Evolutionary conservation across 1,140 invertebrate genomes (phyloP).

Genomic region (Scaptodrosophila lebanonensis): DNA sequence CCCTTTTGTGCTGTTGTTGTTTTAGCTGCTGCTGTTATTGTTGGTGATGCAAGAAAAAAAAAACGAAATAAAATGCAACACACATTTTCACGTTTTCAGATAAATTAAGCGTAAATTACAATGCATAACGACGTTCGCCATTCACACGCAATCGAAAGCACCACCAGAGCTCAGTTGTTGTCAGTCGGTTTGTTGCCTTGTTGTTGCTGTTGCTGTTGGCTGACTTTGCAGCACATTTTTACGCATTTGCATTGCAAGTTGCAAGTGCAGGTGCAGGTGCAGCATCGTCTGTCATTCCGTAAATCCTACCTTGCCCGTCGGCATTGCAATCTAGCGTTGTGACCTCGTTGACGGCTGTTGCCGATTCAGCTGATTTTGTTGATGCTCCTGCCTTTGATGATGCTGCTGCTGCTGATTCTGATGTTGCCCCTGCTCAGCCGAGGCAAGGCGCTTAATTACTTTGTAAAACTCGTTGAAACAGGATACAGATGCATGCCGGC

Average conservation of each 20-base stretch:
- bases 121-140: conserved; percentile 47
- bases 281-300: too few relatives aligned
- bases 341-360: conserved; percentile 24
- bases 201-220: background rate
- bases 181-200: background rate
- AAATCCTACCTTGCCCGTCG: background rate
- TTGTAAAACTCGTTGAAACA: conserved; percentile 40
- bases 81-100: conserved; percentile 54
- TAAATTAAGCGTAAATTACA: conserved; percentile 71
- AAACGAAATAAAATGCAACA: conserved; percentile 16
- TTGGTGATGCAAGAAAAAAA: conserved; percentile 25
- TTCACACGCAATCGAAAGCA: too few relatives aligned
- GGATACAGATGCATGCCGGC: too few relatives aligned
- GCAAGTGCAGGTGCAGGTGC: background rate
- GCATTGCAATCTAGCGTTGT: conserved; percentile 5
- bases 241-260: conserved; percentile 26
- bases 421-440: too few relatives aligned
- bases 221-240: conserved; percentile 22
- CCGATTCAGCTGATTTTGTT: too few relatives aligned
- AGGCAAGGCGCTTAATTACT: conserved; percentile 33
- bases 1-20: conserved; percentile 19
- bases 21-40: conserved; percentile 1
- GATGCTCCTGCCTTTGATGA: too few relatives aligned
- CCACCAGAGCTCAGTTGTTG: too few relatives aligned
- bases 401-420: too few relatives aligned